Percentiles rank a stretch among this genome's conserved stretches.
These are phyloP conservation scores for Peromyscus maniculatus DNA, from an alignment of 2,113 vertebrate species.

Conservation along the genomic window DNA sequence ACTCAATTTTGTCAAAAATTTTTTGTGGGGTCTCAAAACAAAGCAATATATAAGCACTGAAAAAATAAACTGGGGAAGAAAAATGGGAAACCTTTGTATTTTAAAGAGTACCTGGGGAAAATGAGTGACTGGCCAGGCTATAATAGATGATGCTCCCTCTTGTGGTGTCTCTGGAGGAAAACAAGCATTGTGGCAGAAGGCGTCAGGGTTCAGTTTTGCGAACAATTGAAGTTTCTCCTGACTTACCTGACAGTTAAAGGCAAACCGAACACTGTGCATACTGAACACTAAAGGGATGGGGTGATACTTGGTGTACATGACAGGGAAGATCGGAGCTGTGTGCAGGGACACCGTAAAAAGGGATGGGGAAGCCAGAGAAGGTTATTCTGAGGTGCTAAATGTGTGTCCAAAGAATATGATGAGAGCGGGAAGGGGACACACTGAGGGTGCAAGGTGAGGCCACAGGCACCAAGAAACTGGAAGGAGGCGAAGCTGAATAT, in stretches of 20 bases:
- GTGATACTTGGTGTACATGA: background rate
- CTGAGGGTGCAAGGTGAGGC: background rate
- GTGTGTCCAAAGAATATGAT: background rate
- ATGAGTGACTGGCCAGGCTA: accelerated
- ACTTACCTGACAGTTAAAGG: background rate
- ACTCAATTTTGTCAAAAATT: background rate
- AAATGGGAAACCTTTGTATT: background rate
- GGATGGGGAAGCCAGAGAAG: no score
- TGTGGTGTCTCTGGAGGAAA: background rate
- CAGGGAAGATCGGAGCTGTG: background rate
- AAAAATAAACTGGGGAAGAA: background rate
- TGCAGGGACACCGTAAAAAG: background rate
- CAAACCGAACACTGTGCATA: background rate
- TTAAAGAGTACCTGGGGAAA: background rate
- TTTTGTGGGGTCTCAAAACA: background rate
- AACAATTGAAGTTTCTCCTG: background rate
- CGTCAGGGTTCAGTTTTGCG: background rate
- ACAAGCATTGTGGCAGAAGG: background rate
- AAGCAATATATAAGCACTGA: background rate
- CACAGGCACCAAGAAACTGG: background rate
- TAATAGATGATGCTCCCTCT: background rate
- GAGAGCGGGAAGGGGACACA: background rate
- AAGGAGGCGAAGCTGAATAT: background rate
- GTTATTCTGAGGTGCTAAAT: background rate
- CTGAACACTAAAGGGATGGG: accelerated